Evolutionary conservation across 1,140 invertebrate genomes (phyloP), one percentile per base, ranked within the genome.

Genomic region (roundworm (Caenorhabditis elegans)): DNA sequence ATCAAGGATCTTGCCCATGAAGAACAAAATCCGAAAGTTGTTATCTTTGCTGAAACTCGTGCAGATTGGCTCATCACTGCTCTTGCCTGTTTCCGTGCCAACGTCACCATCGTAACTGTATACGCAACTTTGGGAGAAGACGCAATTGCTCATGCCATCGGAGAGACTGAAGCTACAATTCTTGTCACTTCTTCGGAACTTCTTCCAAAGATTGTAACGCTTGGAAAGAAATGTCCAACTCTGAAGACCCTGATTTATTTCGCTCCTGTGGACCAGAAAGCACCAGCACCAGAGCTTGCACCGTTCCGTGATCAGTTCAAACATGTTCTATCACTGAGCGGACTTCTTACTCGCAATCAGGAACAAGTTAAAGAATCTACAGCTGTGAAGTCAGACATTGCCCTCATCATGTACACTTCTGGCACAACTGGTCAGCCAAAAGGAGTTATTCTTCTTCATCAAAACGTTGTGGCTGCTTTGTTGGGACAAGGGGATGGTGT

Each of bases 11-110:
- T 92, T 36, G 92, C 92, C 3, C 92, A 94, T 80, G 90, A 92
- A 76, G 92, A 93, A 1, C 92, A 92, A 8, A 90, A 93, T 70
- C 26, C 78, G 1, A 78, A 83, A 53, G 51, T 98, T 81, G 94
- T 95, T 17, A 94, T 99, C 86, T 98, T 97, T 91, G 95, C 96
- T 0, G 97, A 99, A 92, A 99, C 97, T 0, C 92, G 96, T 83
- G 94, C 94, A 19, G 96, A 99, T 91, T 99, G 97, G 96, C 94
- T 98, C 93, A 93, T 98, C 46, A 94, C 95, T 0, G 94, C 96
- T 6, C 94, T 97, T 88, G 95, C 95, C 53, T 94, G 95, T 89
- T 96, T 98, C 90, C 96, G 95, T 88, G 95, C 95, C 90, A 95
- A 94, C 89, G 93, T 95, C 89, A 93, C 94, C 92, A 94, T 98